These are phyloP conservation scores for Drosophila koepferae DNA, from an alignment of 2,888 invertebrate genomes.

Conservation along the genomic window DNA sequence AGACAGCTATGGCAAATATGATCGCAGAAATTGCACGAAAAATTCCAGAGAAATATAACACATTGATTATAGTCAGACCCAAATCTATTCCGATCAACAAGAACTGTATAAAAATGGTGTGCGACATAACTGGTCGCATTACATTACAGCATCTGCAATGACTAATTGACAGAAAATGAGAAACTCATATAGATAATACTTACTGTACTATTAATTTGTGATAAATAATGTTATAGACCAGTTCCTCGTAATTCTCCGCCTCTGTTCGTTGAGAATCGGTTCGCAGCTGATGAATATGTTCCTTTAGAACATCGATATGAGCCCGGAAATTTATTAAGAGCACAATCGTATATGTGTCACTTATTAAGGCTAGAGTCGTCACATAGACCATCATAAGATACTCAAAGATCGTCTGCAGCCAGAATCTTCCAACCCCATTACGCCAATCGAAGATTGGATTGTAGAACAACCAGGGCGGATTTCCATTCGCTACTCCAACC, in stretches of 20 bases:
- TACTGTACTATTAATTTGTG: constrained; percentile 57
- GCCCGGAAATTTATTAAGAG: constrained; percentile 35
- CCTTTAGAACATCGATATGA: constrained; percentile 54
- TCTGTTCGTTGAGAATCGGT: constrained; percentile 30
- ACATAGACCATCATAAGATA: constrained; percentile 9
- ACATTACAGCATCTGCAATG: constrained; percentile 14
- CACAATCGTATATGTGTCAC: constrained; percentile 43
- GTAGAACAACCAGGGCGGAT: constrained; percentile 52
- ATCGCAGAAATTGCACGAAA: constrained; percentile 49
- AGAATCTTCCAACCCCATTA: constrained; percentile 18
- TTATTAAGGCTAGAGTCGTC: constrained; percentile 20
- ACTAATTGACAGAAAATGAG: background rate
- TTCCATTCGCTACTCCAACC: constrained; percentile 15
- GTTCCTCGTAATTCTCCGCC: constrained; percentile 48
- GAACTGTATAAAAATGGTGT: constrained; percentile 58
- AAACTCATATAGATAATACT: background rate
- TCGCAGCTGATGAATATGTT: constrained; percentile 48
- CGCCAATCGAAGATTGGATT: constrained; percentile 61
- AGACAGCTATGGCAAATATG: constrained; percentile 27
- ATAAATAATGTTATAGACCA: constrained; percentile 49
- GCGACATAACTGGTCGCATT: constrained; percentile 15
- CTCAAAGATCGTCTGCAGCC: constrained; percentile 54
- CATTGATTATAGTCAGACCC: constrained; percentile 47
- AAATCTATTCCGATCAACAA: constrained; percentile 48
- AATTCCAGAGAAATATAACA: constrained; percentile 38